Evolutionary conservation across 2,113 vertebrate species (phyloP), one percentile per base, ranked within the genome.

Genomic region (Dipodomys ordii): DNA sequence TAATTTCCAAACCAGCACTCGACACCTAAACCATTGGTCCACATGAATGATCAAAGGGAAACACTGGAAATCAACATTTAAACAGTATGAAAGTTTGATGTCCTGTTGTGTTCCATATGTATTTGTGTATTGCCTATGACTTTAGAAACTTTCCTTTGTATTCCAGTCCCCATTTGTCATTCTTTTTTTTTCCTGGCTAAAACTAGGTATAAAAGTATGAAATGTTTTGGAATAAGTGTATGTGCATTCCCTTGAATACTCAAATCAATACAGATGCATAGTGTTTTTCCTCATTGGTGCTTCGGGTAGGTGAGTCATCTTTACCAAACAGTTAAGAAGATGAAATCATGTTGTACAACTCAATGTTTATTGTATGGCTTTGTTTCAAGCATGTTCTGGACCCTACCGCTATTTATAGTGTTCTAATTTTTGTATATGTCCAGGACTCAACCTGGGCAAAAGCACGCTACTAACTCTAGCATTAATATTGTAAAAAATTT

Each of bases 401-500:
- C 3, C 67, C 23, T 4, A 49, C 0, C 69, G 7, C 11, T 93
- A 28, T 87, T 91, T 94, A 91, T 87, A 83, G 22, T 67, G 19
- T 7, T 83, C 3, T 57, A 0, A 9, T 18, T 93, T 81, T 92
- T 82, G 2, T 44, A 72, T 88, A 44, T 94, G 65, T 57, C 39
- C n/a, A 92, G 62, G 10, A n/a, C 39, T 86, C 12, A 91, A 19
- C 22, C 16, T 90, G 19, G 49, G n/a, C 57, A 87, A 83, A 93
- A 73, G 18, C 12, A 72, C 1, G 12, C 46, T 76, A 32, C 65
- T 88, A 73, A 91, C 64, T 81, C 25, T 23, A 82, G 35, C 15
- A 96, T 96, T 94, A 97, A 96, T 94, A 96, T 93, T 96, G 93
- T 95, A 97, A 64, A 93, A 57, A 49, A 10, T 11, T 4, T 39